Percentiles rank a stretch among this genome's conserved stretches.
phyloP scores from a whole-genome alignment of 2,888 invertebrate genomes.

The Icerya purchasi region DNA sequence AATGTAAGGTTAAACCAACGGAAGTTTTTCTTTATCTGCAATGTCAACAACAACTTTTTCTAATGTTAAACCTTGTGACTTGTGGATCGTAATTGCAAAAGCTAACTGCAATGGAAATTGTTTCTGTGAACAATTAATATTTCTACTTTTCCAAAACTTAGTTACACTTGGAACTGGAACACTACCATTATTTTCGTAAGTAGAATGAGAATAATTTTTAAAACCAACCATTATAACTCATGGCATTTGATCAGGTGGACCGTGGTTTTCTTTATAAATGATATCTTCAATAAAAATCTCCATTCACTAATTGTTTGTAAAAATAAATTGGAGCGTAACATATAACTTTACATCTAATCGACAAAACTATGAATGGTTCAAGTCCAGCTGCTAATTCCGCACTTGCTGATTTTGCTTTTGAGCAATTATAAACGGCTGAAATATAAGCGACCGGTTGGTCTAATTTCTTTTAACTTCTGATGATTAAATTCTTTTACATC shows the following conservation, averaged over 20 bases:
- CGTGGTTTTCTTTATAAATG: background rate
- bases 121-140: background rate
- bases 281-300: background rate
- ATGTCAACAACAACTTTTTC: background rate
- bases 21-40: too few species aligned
- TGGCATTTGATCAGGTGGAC: background rate
- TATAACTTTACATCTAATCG: background rate
- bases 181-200: too few species aligned
- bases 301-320: background rate
- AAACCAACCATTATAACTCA: background rate
- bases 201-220: background rate
- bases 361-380: background rate
- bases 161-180: background rate
- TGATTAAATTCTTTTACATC: too few species aligned
- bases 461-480: background rate
- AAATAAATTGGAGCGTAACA: background rate
- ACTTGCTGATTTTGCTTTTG: background rate
- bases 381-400: background rate
- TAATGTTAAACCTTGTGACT: background rate
- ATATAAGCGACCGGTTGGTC: background rate
- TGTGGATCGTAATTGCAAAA: background rate
- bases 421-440: background rate
- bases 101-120: background rate
- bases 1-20: too few species aligned
- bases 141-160: background rate